These are phyloP conservation scores for Sphaerodactylus townsendi DNA, from an alignment of 2,113 vertebrate species.

Conservation along the genomic window DNA sequence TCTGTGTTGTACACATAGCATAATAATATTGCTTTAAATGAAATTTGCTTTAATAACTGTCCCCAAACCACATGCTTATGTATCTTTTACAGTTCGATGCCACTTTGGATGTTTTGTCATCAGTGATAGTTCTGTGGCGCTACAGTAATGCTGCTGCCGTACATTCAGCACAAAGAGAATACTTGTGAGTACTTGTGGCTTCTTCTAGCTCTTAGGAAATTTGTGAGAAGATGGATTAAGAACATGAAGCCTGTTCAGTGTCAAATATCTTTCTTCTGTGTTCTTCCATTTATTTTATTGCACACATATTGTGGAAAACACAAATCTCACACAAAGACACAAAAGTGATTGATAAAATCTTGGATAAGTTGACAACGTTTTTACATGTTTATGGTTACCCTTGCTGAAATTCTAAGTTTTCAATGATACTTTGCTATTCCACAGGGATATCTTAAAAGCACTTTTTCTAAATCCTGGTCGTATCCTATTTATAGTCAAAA, in stretches of 20 bases:
- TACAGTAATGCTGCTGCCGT: slow-evolving; percentile 98
- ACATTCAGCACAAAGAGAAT: slow-evolving; percentile 95
- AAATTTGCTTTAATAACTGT: neutral
- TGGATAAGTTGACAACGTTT: no score
- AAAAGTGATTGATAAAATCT: no score
- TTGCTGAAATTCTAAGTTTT: no score
- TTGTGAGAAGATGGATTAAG: neutral
- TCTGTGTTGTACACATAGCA: slow-evolving; percentile 15
- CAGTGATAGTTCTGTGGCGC: slow-evolving; percentile 95
- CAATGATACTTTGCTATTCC: neutral
- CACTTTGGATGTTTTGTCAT: slow-evolving; percentile 92
- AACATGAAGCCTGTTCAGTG: neutral
- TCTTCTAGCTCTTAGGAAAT: slow-evolving; percentile 16
- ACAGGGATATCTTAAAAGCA: neutral
- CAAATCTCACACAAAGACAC: no score
- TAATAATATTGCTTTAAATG: slow-evolving; percentile 5
- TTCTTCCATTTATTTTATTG: no score
- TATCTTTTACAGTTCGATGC: slow-evolving; percentile 90
- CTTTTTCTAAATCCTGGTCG: neutral
- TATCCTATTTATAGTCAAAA: neutral
- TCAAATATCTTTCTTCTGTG: neutral
- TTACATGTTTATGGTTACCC: no score
- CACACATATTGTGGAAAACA: no score
- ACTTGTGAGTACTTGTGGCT: slow-evolving; percentile 86
- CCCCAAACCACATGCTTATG: slow-evolving; percentile 17